These are phyloP conservation scores for Volucella inanis DNA, from an alignment of 2,888 invertebrate species.

Conservation along the genomic window DNA sequence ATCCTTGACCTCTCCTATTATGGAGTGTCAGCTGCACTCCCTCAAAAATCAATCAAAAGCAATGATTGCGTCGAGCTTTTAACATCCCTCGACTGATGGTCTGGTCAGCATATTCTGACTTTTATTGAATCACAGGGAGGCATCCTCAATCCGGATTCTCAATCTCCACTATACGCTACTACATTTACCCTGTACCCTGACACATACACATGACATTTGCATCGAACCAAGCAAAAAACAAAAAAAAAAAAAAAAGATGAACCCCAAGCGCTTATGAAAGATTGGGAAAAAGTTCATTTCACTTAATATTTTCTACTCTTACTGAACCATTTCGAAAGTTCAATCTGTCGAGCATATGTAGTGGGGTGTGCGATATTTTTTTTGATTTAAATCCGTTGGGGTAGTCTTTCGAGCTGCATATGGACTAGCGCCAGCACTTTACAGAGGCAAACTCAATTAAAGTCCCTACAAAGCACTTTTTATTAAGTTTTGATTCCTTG, in stretches of 20 bases:
- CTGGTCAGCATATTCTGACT: constrained; percentile 54
- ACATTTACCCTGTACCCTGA: not conserved
- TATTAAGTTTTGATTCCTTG: constrained; percentile 71
- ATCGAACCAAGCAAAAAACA: not conserved
- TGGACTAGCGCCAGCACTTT: constrained; percentile 43
- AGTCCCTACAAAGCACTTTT: constrained; percentile 71
- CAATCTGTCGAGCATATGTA: not conserved
- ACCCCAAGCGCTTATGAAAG: constrained; percentile 42
- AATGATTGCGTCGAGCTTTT: constrained; percentile 48
- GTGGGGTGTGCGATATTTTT: constrained; percentile 8
- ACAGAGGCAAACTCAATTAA: constrained; percentile 69
- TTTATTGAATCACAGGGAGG: constrained; percentile 55
- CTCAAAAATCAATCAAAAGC: constrained; percentile 55
- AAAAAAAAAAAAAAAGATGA: constrained; percentile 14
- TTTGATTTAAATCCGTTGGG: constrained; percentile 65
- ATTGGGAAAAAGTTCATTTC: constrained; percentile 48
- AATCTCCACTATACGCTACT: too few relatives aligned
- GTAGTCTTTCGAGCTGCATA: constrained; percentile 40
- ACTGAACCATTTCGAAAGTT: not conserved
- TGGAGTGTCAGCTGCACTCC: constrained; percentile 5
- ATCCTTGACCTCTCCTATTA: not conserved
- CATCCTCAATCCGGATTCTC: not conserved
- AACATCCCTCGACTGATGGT: constrained; percentile 35
- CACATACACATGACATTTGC: constrained; percentile 28
- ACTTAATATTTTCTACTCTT: constrained; percentile 27